Base-by-base conservation (phyloP, 1,140 invertebrate species). In the Conus ventricosus region DNA sequence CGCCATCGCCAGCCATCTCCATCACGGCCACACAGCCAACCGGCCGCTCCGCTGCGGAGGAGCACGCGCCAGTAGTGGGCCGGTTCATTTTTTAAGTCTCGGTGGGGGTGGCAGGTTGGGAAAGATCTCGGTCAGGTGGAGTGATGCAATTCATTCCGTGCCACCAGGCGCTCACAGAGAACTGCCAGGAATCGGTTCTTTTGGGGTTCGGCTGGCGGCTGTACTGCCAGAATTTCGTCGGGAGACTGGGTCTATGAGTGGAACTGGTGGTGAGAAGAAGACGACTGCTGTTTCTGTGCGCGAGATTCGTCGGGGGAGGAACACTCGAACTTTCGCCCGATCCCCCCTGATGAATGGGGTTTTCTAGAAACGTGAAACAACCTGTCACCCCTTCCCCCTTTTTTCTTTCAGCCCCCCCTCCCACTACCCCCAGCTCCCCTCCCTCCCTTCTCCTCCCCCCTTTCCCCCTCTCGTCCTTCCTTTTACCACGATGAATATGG, bases 401-500 rank as follows among this genome's bases (percentile, higher is more conserved):
- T 51, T 54, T 23, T 23, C 11, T 39, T 11, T 60, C 15, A 15
- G 57, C 57, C 4, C 57, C 8, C 8, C 57, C 57, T 23, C 20
- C 7, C 20, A 3, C 4, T 4, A 1, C 0, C 67, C 67, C 0
- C 67, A 4, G 0, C 67, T 0, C 23, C 23, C 11, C 67, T 23
- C 11, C 67, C 67, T 17, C 67, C 67, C 11, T 13, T 20, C 60
- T 5, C 25, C 76, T 4, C 25, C 80, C 39, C 80, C 80, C 17
- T 10, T 10, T 39, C 80, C 25, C 39, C 27, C 54, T 11, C 80
- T 53, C 80, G 25, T 51, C 80, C 39, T 82, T 54, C 8, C 51
- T 82, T 82, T 82, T 82, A 39, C 53, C 51, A 83, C 82, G 51
- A 20, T n/a, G 53, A 83, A 83, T 83, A 57, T 83, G 82, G 82